Base-by-base conservation (phyloP, 2,888 invertebrate species). In the Coelogynopora nodosa region DNA sequence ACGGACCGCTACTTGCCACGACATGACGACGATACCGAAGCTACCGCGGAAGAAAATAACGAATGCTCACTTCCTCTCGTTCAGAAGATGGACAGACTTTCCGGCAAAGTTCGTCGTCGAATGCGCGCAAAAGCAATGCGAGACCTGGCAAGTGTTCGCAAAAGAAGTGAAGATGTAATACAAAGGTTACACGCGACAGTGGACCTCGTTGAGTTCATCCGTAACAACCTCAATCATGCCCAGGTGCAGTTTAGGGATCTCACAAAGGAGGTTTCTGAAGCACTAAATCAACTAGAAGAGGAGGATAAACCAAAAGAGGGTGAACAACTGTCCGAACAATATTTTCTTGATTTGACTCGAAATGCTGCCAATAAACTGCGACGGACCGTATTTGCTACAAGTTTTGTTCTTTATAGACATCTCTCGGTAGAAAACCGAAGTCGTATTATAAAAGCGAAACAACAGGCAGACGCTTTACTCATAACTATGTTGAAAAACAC, bases 1-100 rank as follows among this genome's bases (percentile, higher is more conserved):
- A 92, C 95, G 10, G 95, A 95, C 91, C 94, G 94, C 90, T 95
- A 95, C 91, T 93, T 95, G 88, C 95, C 94, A 27, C 5, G 23
- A 26, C 10, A 18, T 13, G 86, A n/a, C n/a, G n/a, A 83, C 5
- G 84, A 87, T 31, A 74, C 74, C 2, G 74, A 74, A 74, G 23
- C 2, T 2, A 74, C 23, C 5, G 74, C 5, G 2, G 27, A 74
- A 26, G 49, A 49, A 49, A 5, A 13, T 5, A 13, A 5, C 2
- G 23, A 74, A 13, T 74, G 74, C 74, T 5, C 5, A 23, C 74
- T 13, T 5, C 74, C 74, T 2, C 18, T 74, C 74, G 23, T 26
- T 10, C 74, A 74, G 27, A 74, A 74, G 23, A 26, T 26, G 74
- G 23, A 26, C 74, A 13, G 88, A 84, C 89, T 91, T 84, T 89